Evolutionary conservation across 2,113 vertebrate genomes (phyloP).

Genomic region (Corvus hawaiiensis): DNA sequence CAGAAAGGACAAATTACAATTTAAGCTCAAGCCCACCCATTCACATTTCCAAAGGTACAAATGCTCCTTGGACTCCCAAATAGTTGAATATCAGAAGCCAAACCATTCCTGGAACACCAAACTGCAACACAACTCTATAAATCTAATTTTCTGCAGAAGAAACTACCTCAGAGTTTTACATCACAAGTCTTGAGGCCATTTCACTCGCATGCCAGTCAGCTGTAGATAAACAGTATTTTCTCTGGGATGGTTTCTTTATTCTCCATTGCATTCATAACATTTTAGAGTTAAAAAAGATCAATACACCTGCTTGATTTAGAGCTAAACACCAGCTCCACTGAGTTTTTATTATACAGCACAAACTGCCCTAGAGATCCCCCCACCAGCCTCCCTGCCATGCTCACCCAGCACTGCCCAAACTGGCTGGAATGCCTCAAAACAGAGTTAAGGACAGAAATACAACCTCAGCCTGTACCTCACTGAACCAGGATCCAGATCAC

Average conservation of each 20-base stretch:
- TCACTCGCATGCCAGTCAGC: not conserved
- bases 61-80: not conserved
- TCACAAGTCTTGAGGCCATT: not conserved
- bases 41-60: not conserved
- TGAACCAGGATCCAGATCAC: not conserved
- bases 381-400: not conserved
- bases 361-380: not conserved
- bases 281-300: not conserved
- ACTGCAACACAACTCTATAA: not conserved
- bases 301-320: not conserved
- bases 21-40: not conserved
- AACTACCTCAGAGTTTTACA: not conserved
- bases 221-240: fast-evolving
- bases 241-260: not conserved
- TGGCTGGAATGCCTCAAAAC: not conserved
- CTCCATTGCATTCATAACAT: not conserved
- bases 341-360: not conserved
- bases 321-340: not conserved
- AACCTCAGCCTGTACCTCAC: not conserved
- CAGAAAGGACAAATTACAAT: not conserved
- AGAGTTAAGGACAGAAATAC: not conserved
- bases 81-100: not conserved
- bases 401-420: not conserved
- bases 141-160: not conserved
- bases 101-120: not conserved